Conservation (phyloP, 2,113 vertebrate genomes). For the Anolis carolinensis region DNA sequence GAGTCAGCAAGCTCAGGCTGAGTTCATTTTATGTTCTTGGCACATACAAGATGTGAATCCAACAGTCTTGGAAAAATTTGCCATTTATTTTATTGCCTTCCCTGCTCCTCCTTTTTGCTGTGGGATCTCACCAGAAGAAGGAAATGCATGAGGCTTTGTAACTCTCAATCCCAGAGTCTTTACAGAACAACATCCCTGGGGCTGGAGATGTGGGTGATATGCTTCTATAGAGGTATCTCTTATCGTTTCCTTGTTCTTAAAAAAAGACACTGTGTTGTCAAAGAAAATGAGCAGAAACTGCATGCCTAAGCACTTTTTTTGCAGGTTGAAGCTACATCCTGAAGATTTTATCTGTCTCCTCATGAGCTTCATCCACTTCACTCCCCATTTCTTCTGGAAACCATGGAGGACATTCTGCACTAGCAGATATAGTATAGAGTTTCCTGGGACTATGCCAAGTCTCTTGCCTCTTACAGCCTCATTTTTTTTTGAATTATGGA, state of each 20-base stretch:
- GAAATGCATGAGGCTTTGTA: neutral
- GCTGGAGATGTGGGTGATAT: neutral
- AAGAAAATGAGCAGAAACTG: neutral
- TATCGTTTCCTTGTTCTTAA: neutral
- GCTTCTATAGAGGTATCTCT: neutral
- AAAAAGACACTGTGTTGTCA: neutral
- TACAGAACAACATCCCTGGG: neutral
- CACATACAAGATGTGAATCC: neutral
- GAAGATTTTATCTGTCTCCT: neutral
- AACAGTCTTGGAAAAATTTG: neutral
- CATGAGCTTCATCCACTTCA: neutral
- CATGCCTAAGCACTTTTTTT: neutral
- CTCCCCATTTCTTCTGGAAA: neutral
- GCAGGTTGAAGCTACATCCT: neutral
- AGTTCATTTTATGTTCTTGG: conserved; percentile 7
- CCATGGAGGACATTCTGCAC: neutral
- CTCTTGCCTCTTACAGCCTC: too few species aligned
- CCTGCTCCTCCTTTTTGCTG: neutral
- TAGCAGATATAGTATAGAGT: too few species aligned
- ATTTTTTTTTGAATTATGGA: too few species aligned
- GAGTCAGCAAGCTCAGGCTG: neutral
- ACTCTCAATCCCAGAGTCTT: neutral
- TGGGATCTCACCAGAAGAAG: neutral
- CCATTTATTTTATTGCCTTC: neutral
- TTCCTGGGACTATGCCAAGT: too few species aligned